These are phyloP conservation scores for Eumeta japonica DNA, from an alignment of 1,140 invertebrate genomes.

Conservation along the genomic window DNA sequence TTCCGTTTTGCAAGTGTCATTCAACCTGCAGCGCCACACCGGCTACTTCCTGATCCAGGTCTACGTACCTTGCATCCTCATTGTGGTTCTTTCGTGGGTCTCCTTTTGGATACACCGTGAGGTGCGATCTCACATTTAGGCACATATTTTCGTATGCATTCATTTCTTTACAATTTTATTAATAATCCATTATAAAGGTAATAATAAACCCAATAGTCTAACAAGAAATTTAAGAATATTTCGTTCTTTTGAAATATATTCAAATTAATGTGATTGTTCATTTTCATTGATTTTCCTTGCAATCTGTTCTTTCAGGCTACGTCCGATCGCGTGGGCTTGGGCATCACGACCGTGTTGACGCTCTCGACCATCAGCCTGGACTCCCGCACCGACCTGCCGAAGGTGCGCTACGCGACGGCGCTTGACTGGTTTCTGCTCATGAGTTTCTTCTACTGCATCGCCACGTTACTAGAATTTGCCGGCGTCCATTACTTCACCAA, in stretches of 20 bases:
- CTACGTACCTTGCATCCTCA: constrained; percentile 91
- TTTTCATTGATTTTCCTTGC: not conserved
- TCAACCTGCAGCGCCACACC: constrained; percentile 86
- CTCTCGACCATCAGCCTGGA: constrained; percentile 89
- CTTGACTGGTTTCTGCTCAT: constrained; percentile 91
- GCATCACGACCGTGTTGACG: constrained; percentile 89
- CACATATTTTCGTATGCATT: not conserved
- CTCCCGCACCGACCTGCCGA: constrained; percentile 85
- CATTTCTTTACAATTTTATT: constrained; percentile 2
- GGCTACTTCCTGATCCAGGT: constrained; percentile 95
- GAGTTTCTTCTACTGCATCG: constrained; percentile 92
- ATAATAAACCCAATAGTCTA: not conserved
- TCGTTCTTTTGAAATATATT: no score
- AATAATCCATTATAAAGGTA: not conserved
- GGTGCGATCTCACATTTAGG: constrained; percentile 68
- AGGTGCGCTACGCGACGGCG: constrained; percentile 89
- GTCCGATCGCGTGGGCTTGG: constrained; percentile 65
- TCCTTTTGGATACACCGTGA: constrained; percentile 97
- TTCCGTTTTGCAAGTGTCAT: constrained; percentile 87
- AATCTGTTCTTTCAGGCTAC: constrained; percentile 29
- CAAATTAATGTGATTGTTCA: constrained; percentile 5
- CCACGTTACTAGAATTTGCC: constrained; percentile 88
- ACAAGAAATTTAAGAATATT: no score
- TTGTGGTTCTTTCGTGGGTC: constrained; percentile 94
- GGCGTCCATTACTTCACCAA: constrained; percentile 95